These are phyloP conservation scores for Netelia fuscicornis DNA, from an alignment of 2,888 invertebrate species.

Conservation along the genomic window DNA sequence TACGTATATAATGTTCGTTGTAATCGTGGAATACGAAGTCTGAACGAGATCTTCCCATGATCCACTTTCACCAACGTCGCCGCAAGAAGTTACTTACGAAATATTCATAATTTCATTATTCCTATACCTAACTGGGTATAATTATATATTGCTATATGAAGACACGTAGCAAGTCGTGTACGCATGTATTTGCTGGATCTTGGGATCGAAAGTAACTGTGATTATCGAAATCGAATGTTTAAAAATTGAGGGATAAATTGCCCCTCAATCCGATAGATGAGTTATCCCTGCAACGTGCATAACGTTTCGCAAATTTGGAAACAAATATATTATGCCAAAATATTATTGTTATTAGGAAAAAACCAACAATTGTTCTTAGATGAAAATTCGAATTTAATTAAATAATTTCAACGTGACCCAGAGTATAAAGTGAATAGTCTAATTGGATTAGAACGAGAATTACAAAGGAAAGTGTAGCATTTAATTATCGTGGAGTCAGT, in stretches of 20 bases:
- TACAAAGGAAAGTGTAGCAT: no score
- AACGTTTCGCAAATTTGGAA: no score
- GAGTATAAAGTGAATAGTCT: no score
- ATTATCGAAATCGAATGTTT: slow-evolving; percentile 28
- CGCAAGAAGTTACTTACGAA: slow-evolving; percentile 31
- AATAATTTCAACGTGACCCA: no score
- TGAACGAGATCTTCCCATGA: slow-evolving; percentile 56
- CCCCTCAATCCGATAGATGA: no score
- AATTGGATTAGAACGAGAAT: no score
- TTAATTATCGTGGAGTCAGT: no score
- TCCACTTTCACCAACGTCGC: slow-evolving; percentile 58
- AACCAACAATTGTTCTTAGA: no score
- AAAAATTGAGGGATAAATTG: not conserved
- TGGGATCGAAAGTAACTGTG: slow-evolving; percentile 47
- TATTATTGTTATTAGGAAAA: no score
- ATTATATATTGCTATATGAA: slow-evolving; percentile 15
- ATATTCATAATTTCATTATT: slow-evolving; percentile 60
- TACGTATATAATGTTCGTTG: slow-evolving; percentile 27
- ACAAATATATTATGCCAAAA: no score
- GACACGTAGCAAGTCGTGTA: not conserved
- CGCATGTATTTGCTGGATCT: slow-evolving; percentile 26
- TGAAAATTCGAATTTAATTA: no score
- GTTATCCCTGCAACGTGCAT: no score
- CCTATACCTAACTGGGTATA: not conserved
- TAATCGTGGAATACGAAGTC: slow-evolving; percentile 33